Evolutionary conservation across 1,140 invertebrate genomes (phyloP), one percentile per base, ranked within the genome.

Genomic region (Arctopsyche grandis): DNA sequence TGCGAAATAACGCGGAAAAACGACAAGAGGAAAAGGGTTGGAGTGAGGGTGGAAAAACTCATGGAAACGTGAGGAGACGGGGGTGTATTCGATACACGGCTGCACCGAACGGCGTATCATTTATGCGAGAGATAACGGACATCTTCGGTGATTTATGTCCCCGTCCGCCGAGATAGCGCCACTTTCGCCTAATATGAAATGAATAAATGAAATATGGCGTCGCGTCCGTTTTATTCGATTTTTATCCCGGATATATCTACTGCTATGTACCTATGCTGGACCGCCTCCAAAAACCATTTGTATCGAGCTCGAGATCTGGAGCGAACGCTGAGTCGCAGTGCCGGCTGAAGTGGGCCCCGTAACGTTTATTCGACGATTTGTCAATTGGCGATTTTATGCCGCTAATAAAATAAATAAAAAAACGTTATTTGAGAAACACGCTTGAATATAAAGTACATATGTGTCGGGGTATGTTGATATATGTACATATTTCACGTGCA

Each of bases 191-290:
- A 73, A 73, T 73, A 73, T 38, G 69, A 73, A 73, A 73, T 73
- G 69, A 73, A 73, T 73, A 73, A 73, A 70, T 70, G 69, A 70
- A 70, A 73, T 73, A 73, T 73, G 12, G 69, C 22, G 16, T 12
- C 63, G 29, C 29, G 29, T 21, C 66, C 44, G 7, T 38, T 73
- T 48, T 9, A 73, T 73, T 73, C 44, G 21, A 44, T 73, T 48
- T 22, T 73, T 48, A 9, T 38, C 29, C 29, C 29, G 29, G 1
- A 38, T 38, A 38, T 38, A 38, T 38, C 7, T n/a, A n/a, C n/a
- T n/a, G n/a, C 3, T 38, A 38, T 7, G 7, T 38, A 38, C 29
- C 7, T 38, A 38, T 38, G 29, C 29, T 38, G 29, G 29, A 38
- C 9, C 56, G 56, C 14, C n/a, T 9, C 56, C 56, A 21, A 21